Conservation (phyloP, 2,888 invertebrate genomes). For the Hypomecis atomaria region DNA sequence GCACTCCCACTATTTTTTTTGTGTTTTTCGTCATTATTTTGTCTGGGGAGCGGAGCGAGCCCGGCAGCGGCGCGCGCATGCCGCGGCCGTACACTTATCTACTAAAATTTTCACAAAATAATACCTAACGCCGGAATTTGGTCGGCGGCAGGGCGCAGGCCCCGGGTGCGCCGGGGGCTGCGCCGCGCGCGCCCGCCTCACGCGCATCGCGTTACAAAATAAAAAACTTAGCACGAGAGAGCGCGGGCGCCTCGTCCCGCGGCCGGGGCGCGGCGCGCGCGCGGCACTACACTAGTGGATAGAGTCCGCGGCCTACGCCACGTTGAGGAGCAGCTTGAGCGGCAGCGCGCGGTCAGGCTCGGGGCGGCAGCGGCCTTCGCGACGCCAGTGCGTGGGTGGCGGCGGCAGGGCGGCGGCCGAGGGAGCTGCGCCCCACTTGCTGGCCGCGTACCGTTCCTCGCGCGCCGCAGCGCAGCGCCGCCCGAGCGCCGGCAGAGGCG, state of each 20-base stretch:
- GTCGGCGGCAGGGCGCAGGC: slow-evolving; percentile 64
- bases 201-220: slow-evolving; percentile 71
- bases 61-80: slow-evolving; percentile 45
- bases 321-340: slow-evolving; percentile 87
- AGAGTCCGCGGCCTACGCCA: slow-evolving; percentile 76
- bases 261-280: slow-evolving; percentile 56
- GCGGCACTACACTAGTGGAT: slow-evolving; percentile 68
- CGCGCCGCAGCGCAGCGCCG: slow-evolving; percentile 51
- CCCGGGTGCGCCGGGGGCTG: slow-evolving; percentile 70
- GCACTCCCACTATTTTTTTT: slow-evolving; percentile 65
- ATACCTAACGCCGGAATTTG: slow-evolving; percentile 83
- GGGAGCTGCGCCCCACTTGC: slow-evolving; percentile 93
- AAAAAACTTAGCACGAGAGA: slow-evolving; percentile 79
- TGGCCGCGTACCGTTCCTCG: slow-evolving; percentile 86
- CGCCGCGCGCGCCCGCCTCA: slow-evolving; percentile 58
- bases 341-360: slow-evolving; percentile 84
- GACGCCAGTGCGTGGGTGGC: slow-evolving; percentile 91
- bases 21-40: slow-evolving; percentile 73
- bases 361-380: slow-evolving; percentile 76
- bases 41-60: slow-evolving; percentile 46
- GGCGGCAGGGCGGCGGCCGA: slow-evolving; percentile 91
- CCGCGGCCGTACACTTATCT: slow-evolving; percentile 70
- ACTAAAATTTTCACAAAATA: slow-evolving; percentile 84
- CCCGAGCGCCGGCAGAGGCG: slow-evolving; percentile 52
- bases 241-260: slow-evolving; percentile 60